Evolutionary conservation across 2,888 invertebrate species (phyloP), one percentile per base, ranked within the genome.

Genomic region (Synanthedon tipuliformis): DNA sequence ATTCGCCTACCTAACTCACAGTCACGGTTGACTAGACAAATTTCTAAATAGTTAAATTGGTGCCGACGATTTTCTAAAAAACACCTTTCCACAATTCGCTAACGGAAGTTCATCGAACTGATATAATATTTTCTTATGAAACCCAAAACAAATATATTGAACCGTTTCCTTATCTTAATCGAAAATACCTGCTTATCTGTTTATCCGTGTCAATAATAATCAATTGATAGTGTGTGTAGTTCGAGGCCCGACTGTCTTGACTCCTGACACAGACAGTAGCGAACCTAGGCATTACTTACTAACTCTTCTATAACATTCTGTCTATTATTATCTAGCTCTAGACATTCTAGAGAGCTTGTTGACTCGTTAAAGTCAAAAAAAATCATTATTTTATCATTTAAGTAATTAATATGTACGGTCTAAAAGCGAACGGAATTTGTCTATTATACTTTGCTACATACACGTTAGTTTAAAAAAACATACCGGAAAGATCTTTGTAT

Each of bases 71-170:
- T 50, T 50, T 50, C 40, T 41, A 34, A 64, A 23, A 71, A 67
- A 66, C 65, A 69, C 70, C 70, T 82, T 81, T 78, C 73, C 73
- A 69, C 65, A 68, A 77, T 78, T 76, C 65, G 68, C 71, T 68
- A 79, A 75, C 78, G 71, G 72, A 81, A 81, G 85, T 84, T 85
- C 85, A 80, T 75, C 73, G 83, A 84, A 84, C 85, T 75, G 15
- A 34, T 71, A 63, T 64, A 23, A 23, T 23, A 62, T 60, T 54
- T 63, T 51, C 15, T 40, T 53, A 53, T 62, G 10, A 34, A 34
- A 60, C 60, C 65, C 61, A 16, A 49, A 16, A 18, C 13, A 18
- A 49, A 18, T 49, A 16, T 16, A 49, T 65, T 67, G 57, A 66
- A 73, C 70, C 66, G 71, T 69, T 73, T 65, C 60, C 71, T 78